Evolutionary conservation across 2,113 vertebrate genomes (phyloP).

Genomic region (Stomatorhinus ivindoensis): DNA sequence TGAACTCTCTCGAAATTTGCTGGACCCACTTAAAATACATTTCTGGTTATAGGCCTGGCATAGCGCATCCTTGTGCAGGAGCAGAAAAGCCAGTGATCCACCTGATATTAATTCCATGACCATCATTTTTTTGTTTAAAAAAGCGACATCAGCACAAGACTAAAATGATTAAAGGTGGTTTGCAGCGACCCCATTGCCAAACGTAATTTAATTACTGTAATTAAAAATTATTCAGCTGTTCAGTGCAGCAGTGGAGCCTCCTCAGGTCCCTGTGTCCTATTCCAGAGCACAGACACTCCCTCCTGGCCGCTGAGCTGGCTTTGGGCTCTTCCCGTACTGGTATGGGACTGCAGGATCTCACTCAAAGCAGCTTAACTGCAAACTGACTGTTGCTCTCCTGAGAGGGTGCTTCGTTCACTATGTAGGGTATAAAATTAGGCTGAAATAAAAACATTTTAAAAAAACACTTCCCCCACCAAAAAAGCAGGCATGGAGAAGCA

Average conservation of each 20-base stretch:
- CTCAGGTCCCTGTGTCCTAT: neutral
- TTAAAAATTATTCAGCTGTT: neutral
- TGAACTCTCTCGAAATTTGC: neutral
- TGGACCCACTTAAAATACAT: neutral
- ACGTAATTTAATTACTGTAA: neutral
- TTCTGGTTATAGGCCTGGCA: neutral
- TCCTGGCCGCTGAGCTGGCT: neutral
- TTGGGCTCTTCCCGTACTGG: neutral
- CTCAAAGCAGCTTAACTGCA: neutral
- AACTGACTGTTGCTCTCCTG: neutral
- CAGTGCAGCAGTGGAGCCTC: neutral
- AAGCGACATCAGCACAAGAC: neutral
- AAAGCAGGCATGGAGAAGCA: neutral
- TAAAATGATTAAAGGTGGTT: neutral
- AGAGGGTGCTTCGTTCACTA: neutral
- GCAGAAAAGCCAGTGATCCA: neutral
- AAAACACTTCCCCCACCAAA: neutral
- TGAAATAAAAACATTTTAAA: neutral
- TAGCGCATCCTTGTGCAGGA: neutral
- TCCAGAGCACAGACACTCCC: neutral
- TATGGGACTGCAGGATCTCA: neutral
- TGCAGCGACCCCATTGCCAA: neutral
- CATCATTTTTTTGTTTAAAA: neutral
- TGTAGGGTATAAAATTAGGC: neutral
- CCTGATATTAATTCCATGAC: neutral